Percentiles rank a stretch among this genome's conserved stretches.
Evolutionary conservation across 2,113 vertebrate species (phyloP).

Genomic region (Typhlomys cinereus): DNA sequence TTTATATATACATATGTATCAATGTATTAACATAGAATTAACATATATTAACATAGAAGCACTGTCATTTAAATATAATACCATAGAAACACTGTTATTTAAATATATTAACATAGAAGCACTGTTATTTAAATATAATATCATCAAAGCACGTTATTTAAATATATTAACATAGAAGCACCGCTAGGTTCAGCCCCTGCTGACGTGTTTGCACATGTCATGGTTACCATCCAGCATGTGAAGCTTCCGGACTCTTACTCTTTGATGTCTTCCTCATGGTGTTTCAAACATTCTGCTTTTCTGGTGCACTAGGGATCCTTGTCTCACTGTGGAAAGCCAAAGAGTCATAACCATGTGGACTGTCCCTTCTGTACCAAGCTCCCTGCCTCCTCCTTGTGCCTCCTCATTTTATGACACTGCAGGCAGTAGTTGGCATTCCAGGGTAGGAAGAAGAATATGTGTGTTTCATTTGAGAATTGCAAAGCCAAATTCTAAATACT

Average conservation of each 20-base stretch:
- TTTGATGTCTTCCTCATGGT: slow-evolving; percentile 51
- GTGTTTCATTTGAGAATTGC: slow-evolving; percentile 67
- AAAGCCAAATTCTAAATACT: slow-evolving; percentile 55
- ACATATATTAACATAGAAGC: too few species aligned
- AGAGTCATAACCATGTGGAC: slow-evolving; percentile 31
- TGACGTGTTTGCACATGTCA: too few species aligned
- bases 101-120: background rate
- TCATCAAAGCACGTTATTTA: too few species aligned
- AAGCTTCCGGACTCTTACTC: background rate
- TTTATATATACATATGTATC: too few species aligned
- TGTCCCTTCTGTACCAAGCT: slow-evolving; percentile 46
- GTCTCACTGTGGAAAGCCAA: slow-evolving; percentile 25
- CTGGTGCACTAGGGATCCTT: slow-evolving; percentile 33
- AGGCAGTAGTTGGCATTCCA: slow-evolving; percentile 62
- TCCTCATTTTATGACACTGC: slow-evolving; percentile 70
- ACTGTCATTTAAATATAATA: too few species aligned
- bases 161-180: background rate
- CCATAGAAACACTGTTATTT: too few species aligned
- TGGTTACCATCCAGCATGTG: slow-evolving; percentile 19
- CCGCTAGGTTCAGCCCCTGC: background rate
- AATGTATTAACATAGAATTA: too few species aligned
- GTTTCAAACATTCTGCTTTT: slow-evolving; percentile 50
- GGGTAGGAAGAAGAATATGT: slow-evolving; percentile 72
- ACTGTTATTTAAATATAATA: too few species aligned
- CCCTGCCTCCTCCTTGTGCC: slow-evolving; percentile 64